These are phyloP conservation scores for Epinephelus fuscoguttatus DNA, from an alignment of 2,113 vertebrate genomes.

Conservation along the genomic window DNA sequence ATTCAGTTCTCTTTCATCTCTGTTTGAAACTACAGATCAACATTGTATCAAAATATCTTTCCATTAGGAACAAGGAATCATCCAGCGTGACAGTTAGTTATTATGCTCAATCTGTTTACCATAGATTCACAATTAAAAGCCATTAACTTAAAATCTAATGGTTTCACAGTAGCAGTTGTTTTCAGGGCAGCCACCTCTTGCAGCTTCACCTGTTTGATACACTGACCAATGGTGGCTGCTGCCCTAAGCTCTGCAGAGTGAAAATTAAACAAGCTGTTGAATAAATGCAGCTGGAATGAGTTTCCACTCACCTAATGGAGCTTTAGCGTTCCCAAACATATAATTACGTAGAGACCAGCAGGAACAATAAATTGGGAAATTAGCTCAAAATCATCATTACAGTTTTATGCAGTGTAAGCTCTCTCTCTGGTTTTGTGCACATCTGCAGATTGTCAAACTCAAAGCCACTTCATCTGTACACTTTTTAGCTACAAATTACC, in stretches of 20 bases:
- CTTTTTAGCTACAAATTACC: not conserved
- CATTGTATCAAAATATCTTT: not conserved
- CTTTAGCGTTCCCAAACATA: constrained; percentile 6
- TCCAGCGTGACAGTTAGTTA: not conserved
- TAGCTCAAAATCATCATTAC: constrained; percentile 22
- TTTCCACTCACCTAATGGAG: not conserved
- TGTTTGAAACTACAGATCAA: not conserved
- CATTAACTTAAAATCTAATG: not conserved
- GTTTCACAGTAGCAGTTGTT: not conserved
- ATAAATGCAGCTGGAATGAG: constrained; percentile 5
- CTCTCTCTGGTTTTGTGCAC: not conserved
- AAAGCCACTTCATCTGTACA: not conserved
- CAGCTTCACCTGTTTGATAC: constrained; percentile 3
- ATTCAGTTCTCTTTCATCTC: not conserved
- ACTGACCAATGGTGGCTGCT: not conserved
- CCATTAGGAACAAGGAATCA: not conserved
- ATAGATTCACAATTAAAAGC: not conserved
- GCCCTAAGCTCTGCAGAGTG: not conserved
- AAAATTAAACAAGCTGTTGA: constrained; percentile 24
- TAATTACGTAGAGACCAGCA: not conserved
- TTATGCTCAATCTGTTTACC: not conserved
- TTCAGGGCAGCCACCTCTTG: not conserved
- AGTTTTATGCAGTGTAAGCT: not conserved
- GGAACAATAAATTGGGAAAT: constrained; percentile 44
- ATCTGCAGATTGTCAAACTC: constrained; percentile 1